These are phyloP conservation scores for Holothuria scabra DNA, from an alignment of 53 echinoderm and acorn worm species.

Conservation along the genomic window DNA sequence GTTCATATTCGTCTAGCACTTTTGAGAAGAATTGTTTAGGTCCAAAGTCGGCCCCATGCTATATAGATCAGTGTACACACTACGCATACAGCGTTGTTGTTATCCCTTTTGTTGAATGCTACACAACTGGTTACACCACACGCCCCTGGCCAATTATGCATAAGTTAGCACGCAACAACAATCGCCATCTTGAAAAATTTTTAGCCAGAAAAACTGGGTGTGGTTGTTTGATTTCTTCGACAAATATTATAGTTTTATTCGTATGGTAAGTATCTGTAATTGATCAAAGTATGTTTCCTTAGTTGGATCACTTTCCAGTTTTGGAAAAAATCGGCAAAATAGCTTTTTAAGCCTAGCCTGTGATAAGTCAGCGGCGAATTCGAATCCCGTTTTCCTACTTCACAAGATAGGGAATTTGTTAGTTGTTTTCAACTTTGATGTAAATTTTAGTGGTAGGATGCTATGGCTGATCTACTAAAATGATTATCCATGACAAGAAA, in stretches of 20 bases:
- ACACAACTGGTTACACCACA: constrained; percentile 63
- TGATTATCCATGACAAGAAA: no score
- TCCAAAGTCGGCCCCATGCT: constrained; percentile 35
- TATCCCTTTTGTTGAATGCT: constrained; percentile 84
- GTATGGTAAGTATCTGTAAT: constrained; percentile 56
- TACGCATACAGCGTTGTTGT: constrained; percentile 59
- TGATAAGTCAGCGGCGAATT: constrained; percentile 52
- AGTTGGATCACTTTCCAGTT: no score
- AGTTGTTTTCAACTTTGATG: no score
- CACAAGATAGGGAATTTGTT: no score
- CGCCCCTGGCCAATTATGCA: constrained; percentile 94
- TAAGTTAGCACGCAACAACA: constrained; percentile 93
- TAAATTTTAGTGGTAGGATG: no score
- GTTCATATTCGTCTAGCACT: no score
- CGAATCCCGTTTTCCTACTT: constrained; percentile 14
- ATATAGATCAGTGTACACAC: constrained; percentile 39
- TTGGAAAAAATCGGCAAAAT: not conserved
- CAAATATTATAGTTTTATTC: constrained; percentile 43
- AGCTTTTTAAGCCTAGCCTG: constrained; percentile 33
- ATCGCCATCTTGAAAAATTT: constrained; percentile 97
- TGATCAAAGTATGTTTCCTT: no score
- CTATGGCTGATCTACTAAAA: no score
- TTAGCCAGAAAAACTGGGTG: constrained; percentile 49
- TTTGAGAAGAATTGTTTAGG: not conserved
- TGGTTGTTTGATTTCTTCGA: constrained; percentile 50